Evolutionary conservation across 2,888 invertebrate genomes (phyloP), one percentile per base, ranked within the genome.

Genomic region (Trissoscelio sp.): DNA sequence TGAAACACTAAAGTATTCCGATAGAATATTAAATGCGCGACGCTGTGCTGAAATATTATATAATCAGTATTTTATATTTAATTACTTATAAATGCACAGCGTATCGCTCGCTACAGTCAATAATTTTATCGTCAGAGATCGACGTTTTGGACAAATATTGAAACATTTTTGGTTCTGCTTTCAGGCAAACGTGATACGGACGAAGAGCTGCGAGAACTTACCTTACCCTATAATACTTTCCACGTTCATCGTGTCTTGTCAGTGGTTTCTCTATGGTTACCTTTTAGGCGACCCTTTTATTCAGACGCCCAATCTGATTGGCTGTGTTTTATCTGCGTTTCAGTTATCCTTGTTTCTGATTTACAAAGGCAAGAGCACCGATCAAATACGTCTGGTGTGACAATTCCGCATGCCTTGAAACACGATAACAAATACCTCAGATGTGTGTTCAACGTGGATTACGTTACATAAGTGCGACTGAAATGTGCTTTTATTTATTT

Each of bases 201-300:
- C 95, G 4, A 96, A 95, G 91, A 96, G 94, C 89, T 95, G 97
- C 0, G 97, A 97, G 87, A 96, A 95, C 89, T 93, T 98, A 86
- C 98, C 98, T 24, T 96, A 97, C 89, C 96, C 97, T 3, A 93
- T 98, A 88, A 97, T 98, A 89, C 91, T 96, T 44, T 95, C 96
- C 89, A 96, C 96, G 37, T 96, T 97, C 89, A 92, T 97, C 62
- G 96, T 97, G 4, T 96, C 96, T 6, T 91, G 94, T 20, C 94
- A 97, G 85, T 98, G 98, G 98, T 94, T 95, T 83, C 89, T 95
- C 1, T 98, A 98, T 92, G 98, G 98, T 28, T 90, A 94, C 60
- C 92, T 97, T 53, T 93, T 96, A 83, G 92, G 94, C 60, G 97
- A 98, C 92, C 90, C 92, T 48, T 97, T 95, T 92, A 94, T 98